These are phyloP conservation scores for Trichopria drosophilae DNA, from an alignment of 2,888 invertebrate genomes.

Conservation along the genomic window DNA sequence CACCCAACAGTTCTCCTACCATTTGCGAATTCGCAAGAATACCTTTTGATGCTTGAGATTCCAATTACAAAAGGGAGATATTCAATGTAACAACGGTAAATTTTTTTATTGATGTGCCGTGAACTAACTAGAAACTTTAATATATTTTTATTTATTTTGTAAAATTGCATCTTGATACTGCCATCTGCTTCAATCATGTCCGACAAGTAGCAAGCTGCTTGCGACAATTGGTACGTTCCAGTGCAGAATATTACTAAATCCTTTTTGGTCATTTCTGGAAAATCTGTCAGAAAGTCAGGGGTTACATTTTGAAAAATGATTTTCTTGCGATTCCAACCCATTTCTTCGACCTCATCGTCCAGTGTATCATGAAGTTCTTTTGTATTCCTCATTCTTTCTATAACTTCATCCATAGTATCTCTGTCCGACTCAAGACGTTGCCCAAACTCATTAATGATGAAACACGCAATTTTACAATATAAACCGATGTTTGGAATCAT, in stretches of 20 bases:
- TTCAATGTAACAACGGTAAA: constrained; percentile 27
- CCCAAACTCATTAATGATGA: constrained; percentile 27
- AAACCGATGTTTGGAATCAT: too few relatives aligned
- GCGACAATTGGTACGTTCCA: constrained; percentile 33
- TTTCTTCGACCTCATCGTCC: too few relatives aligned
- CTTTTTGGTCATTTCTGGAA: constrained; percentile 32
- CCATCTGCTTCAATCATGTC: constrained; percentile 31
- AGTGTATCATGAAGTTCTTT: too few relatives aligned
- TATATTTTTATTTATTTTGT: constrained; percentile 30
- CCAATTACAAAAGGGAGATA: constrained; percentile 12
- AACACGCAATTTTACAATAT: constrained; percentile 22
- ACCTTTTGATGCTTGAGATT: not conserved
- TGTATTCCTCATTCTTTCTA: too few relatives aligned
- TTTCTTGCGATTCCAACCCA: too few relatives aligned
- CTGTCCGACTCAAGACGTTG: constrained; percentile 30
- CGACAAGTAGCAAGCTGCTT: constrained; percentile 33
- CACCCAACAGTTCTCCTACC: constrained; percentile 15
- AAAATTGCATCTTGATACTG: constrained; percentile 24
- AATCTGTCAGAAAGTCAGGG: too few relatives aligned
- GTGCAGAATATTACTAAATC: constrained; percentile 32
- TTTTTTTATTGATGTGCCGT: constrained; percentile 25
- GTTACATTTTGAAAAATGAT: too few relatives aligned
- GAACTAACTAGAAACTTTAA: constrained; percentile 29
- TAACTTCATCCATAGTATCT: too few relatives aligned
- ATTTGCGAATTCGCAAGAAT: constrained; percentile 16